These are phyloP conservation scores for Chaetophractus vellerosus DNA, from an alignment of 2,797 vertebrate species.

Conservation along the genomic window DNA sequence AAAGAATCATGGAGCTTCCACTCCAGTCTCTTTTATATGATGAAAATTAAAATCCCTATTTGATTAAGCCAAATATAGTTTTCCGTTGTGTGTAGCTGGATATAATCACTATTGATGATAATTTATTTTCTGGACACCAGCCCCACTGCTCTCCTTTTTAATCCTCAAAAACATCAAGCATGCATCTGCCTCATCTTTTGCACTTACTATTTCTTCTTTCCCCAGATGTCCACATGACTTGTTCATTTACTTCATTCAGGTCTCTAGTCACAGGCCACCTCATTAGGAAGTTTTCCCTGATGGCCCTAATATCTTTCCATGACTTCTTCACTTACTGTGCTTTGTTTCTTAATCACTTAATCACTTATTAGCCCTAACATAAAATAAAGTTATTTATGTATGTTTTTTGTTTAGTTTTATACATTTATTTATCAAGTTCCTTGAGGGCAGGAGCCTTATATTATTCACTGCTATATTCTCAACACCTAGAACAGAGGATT, in stretches of 20 bases:
- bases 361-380: neutral
- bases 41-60: neutral
- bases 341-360: conserved; percentile 24
- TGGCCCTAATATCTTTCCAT: neutral
- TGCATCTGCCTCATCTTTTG: neutral
- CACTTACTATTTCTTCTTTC: neutral
- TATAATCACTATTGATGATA: conserved; percentile 20
- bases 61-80: conserved; percentile 4
- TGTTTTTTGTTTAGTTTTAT: neutral
- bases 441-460: neutral
- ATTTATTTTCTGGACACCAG: neutral
- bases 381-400: neutral
- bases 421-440: neutral
- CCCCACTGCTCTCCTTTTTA: neutral
- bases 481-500: neutral
- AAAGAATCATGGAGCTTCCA: neutral
- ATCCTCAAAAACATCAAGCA: conserved; percentile 3
- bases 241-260: neutral
- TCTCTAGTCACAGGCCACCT: neutral
- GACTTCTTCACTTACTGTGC: neutral
- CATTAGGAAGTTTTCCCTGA: neutral
- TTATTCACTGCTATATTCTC: neutral
- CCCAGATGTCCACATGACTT: no score
- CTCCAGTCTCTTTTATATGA: neutral
- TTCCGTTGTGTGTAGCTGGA: neutral